Percentiles rank a stretch among this genome's conserved stretches.
Conservation (phyloP, 2,797 vertebrate species). For the Acropternis orthonyx region DNA sequence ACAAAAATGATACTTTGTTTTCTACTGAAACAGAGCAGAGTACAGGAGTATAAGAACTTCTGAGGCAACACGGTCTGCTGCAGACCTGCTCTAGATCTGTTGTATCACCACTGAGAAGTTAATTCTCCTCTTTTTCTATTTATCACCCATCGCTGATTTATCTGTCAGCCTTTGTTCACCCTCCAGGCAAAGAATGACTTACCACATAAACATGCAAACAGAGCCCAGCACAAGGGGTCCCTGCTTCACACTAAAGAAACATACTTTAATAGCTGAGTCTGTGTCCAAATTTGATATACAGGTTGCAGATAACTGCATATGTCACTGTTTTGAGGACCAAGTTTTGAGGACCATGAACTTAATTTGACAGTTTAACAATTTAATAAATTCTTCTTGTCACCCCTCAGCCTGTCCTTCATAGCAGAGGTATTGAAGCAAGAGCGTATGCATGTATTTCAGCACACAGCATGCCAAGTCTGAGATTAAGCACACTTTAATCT, state of each 20-base stretch:
- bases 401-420: neutral
- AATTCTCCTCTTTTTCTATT: neutral
- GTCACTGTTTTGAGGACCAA: neutral
- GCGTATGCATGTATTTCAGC: rapidly evolving
- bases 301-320: neutral
- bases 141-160: neutral
- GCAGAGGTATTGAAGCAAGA: neutral
- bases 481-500: neutral
- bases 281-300: neutral
- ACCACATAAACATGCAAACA: neutral
- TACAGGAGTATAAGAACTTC: neutral
- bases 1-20: too few relatives aligned
- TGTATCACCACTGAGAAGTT: neutral
- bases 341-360: neutral
- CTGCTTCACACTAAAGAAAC: neutral
- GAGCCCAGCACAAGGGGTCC: neutral
- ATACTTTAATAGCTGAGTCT: neutral
- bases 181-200: neutral
- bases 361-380: neutral
- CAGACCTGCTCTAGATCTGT: neutral
- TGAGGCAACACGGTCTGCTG: rapidly evolving
- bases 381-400: neutral
- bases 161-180: neutral
- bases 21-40: neutral
- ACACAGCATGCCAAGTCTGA: neutral